Conservation (phyloP, 2,888 invertebrate genomes). For the Lasioglossum marginatum region DNA sequence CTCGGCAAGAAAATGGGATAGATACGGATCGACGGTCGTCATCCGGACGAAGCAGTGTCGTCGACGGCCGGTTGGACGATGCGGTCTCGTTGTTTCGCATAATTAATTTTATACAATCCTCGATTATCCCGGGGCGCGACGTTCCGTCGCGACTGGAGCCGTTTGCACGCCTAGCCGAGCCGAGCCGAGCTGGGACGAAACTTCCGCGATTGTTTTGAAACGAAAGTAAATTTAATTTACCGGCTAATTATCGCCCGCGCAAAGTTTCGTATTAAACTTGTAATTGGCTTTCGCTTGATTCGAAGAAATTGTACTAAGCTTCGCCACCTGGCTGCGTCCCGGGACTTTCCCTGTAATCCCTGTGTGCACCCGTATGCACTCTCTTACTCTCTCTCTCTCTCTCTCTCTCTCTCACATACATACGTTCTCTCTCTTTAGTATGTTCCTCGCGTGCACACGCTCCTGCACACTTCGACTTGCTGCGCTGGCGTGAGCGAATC, state of each 20-base stretch:
- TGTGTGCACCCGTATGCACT: conserved; percentile 4
- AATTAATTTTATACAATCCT: conserved; percentile 74
- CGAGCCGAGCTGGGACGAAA: conserved; percentile 65
- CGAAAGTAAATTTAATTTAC: conserved; percentile 82
- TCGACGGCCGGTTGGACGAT: conserved; percentile 51
- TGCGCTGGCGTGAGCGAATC: neutral
- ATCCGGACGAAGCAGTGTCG: conserved; percentile 11
- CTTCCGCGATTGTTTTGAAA: conserved; percentile 80
- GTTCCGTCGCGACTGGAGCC: conserved; percentile 58
- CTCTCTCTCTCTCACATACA: too few species aligned
- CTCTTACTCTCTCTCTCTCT: neutral
- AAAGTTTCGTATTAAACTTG: conserved; percentile 83
- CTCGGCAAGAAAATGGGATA: too few species aligned
- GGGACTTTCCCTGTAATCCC: conserved; percentile 62
- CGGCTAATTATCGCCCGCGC: conserved; percentile 82
- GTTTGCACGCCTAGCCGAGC: conserved; percentile 15
- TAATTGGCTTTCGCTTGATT: conserved; percentile 82
- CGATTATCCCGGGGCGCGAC: conserved; percentile 59
- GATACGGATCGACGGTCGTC: conserved; percentile 17
- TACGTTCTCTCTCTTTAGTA: neutral
- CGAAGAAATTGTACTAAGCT: conserved; percentile 79
- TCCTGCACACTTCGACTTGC: neutral
- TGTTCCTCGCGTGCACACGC: conserved; percentile 4
- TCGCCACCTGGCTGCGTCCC: conserved; percentile 62
- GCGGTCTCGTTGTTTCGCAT: conserved; percentile 64